phyloP scores from a whole-genome alignment of 2,113 vertebrate genomes.

The Octodon degus region DNA sequence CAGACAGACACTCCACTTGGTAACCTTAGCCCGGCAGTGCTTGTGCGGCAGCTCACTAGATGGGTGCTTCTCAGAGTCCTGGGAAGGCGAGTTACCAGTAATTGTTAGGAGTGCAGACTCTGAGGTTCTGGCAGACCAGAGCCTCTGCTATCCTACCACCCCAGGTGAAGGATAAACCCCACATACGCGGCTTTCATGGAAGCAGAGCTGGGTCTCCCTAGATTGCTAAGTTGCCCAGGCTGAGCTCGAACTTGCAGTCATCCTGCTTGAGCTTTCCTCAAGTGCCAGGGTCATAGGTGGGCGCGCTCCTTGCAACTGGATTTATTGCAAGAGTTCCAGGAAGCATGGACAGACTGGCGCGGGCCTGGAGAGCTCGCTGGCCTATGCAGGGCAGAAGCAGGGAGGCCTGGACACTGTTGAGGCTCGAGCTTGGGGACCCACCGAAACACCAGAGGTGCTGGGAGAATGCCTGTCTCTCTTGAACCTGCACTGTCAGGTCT shows the following conservation, averaged over 20 bases:
- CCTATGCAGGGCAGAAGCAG: background rate
- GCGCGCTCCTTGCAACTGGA: background rate
- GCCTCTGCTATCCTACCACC: background rate
- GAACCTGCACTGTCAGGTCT: background rate
- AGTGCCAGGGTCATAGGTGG: background rate
- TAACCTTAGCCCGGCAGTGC: background rate
- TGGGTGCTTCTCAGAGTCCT: accelerated
- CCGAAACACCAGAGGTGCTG: background rate
- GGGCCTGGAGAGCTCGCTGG: accelerated
- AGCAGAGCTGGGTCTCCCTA: background rate
- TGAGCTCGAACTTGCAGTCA: background rate
- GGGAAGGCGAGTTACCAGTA: accelerated
- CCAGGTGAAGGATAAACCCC: background rate
- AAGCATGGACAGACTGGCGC: accelerated
- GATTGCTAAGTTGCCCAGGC: background rate
- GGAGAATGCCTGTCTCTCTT: background rate
- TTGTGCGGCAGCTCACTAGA: background rate
- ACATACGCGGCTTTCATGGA: accelerated
- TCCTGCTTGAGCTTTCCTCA: background rate
- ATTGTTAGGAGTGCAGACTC: background rate
- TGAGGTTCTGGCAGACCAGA: background rate
- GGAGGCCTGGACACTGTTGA: too few relatives aligned
- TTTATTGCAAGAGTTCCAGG: background rate
- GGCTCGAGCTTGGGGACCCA: accelerated
- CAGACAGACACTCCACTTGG: background rate